These are phyloP conservation scores for Heteronetta atricapilla DNA, from an alignment of 2,113 vertebrate species.

Conservation along the genomic window DNA sequence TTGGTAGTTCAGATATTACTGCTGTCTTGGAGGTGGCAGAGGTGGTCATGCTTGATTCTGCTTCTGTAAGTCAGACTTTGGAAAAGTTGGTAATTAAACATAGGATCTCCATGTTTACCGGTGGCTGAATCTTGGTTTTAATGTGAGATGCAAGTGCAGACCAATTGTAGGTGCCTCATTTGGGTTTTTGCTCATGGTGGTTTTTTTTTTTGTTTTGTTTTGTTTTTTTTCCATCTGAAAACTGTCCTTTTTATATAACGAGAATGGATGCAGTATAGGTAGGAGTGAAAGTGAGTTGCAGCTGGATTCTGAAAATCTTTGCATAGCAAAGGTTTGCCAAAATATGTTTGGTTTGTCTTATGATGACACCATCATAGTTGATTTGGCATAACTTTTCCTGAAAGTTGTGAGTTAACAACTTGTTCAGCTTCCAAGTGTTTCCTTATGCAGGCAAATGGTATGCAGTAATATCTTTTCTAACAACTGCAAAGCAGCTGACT, in stretches of 20 bases:
- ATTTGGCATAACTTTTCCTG: neutral
- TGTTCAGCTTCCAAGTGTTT: neutral
- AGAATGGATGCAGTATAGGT: neutral
- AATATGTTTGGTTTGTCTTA: neutral
- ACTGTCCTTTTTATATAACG: neutral
- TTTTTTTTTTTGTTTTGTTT: too few species aligned
- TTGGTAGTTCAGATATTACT: neutral
- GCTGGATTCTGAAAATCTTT: neutral
- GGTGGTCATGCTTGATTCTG: neutral
- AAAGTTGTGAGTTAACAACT: neutral
- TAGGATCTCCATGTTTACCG: neutral
- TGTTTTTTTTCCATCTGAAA: neutral
- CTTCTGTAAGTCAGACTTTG: neutral
- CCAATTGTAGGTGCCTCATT: neutral
- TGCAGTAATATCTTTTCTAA: neutral
- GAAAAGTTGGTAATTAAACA: neutral
- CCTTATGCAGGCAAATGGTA: slow-evolving; percentile 24
- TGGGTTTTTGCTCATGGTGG: neutral
- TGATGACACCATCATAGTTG: neutral
- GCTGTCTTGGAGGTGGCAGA: neutral
- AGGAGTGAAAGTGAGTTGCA: neutral
- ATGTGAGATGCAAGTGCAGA: neutral
- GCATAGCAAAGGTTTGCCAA: neutral
- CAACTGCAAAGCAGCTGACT: slow-evolving; percentile 31
- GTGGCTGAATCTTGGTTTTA: neutral